These are phyloP conservation scores for Diloba caeruleocephala DNA, from an alignment of 2,888 invertebrate genomes.

Conservation along the genomic window DNA sequence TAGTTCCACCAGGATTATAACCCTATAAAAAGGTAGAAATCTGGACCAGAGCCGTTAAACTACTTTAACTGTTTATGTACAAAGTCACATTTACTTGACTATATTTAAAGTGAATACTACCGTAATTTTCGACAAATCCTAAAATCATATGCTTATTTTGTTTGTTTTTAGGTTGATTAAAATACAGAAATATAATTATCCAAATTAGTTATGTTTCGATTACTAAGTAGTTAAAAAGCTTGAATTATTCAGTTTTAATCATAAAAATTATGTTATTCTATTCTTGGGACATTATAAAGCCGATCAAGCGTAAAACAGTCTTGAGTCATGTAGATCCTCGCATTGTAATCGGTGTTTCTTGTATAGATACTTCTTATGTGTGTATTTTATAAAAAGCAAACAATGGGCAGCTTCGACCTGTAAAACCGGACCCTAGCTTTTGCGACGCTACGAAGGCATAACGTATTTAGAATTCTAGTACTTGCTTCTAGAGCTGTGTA, in stretches of 20 bases:
- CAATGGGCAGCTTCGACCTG: conserved; percentile 45
- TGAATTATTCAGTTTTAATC: no score
- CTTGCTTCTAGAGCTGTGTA: conserved; percentile 4
- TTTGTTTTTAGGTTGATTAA: no score
- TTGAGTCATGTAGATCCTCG: conserved; percentile 31
- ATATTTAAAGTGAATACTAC: conserved; percentile 1
- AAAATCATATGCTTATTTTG: no score
- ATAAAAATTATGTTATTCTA: no score
- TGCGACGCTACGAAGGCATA: conserved; percentile 24
- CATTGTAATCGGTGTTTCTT: conserved; percentile 30
- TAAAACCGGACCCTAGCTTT: conserved; percentile 47
- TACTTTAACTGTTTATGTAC: conserved; percentile 18
- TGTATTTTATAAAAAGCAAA: conserved; percentile 47
- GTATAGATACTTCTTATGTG: conserved; percentile 14
- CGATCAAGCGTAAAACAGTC: conserved; percentile 9
- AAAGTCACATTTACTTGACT: conserved; percentile 10
- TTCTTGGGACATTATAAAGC: no score
- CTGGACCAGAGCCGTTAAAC: conserved; percentile 28
- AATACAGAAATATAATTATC: no score
- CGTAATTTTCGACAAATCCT: neutral
- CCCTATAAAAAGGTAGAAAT: conserved; percentile 37
- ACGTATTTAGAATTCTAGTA: conserved; percentile 34
- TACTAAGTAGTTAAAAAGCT: no score
- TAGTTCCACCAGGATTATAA: conserved; percentile 17
- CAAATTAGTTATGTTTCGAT: no score